These are phyloP conservation scores for Drosophila suzukii DNA, from an alignment of 1,140 invertebrate species.

Conservation along the genomic window DNA sequence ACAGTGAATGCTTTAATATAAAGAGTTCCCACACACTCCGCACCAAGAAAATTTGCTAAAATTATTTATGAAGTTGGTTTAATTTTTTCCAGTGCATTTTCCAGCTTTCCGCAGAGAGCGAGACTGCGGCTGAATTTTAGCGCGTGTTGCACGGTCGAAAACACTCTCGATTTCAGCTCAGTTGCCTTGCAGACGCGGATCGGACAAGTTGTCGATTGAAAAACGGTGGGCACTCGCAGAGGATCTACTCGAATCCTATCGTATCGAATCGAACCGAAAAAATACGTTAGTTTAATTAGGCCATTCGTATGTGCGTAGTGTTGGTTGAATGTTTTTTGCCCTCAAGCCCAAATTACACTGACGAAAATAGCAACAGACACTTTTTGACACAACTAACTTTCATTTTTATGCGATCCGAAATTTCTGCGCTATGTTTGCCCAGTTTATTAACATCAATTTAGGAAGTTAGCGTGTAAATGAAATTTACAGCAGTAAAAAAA, in stretches of 20 bases:
- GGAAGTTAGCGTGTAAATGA: constrained; percentile 57
- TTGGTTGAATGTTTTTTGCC: constrained; percentile 20
- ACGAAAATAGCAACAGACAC: constrained; percentile 51
- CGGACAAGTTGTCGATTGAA: constrained; percentile 53
- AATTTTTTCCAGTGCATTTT: constrained; percentile 6
- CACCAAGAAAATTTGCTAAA: not conserved
- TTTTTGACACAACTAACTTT: constrained; percentile 48
- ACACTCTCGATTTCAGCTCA: constrained; percentile 68
- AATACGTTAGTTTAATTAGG: constrained; percentile 58
- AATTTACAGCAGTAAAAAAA: constrained; percentile 38
- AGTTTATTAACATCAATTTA: constrained; percentile 64
- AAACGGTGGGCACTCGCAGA: constrained; percentile 19
- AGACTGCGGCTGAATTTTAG: constrained; percentile 4
- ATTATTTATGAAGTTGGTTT: not conserved
- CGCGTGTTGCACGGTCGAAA: constrained; percentile 63
- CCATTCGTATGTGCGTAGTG: constrained; percentile 64
- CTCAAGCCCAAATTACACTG: constrained; percentile 35
- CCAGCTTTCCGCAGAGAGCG: constrained; percentile 9
- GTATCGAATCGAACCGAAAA: constrained; percentile 37
- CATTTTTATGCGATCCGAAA: constrained; percentile 60
- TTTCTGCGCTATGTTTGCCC: constrained; percentile 56
- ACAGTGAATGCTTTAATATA: too few species aligned
- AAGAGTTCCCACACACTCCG: too few species aligned
- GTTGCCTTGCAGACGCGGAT: constrained; percentile 55
- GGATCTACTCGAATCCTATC: constrained; percentile 16